A percentile compares a stretch with the other conserved stretches of the same genome.
These are phyloP conservation scores for Sphinx pinastri DNA, from an alignment of 2,888 invertebrate genomes.

Conservation along the genomic window DNA sequence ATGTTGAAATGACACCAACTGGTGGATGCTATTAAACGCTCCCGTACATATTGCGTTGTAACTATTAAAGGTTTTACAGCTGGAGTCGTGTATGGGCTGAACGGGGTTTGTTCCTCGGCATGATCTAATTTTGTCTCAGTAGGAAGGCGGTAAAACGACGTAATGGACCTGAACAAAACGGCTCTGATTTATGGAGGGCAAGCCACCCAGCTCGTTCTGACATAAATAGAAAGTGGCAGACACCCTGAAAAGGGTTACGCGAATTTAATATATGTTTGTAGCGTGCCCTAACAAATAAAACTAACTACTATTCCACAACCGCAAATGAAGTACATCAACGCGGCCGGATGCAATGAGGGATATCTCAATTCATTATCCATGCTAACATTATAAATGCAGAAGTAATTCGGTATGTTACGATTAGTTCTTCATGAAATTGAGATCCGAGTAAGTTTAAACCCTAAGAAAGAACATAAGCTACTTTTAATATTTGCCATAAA, in stretches of 20 bases:
- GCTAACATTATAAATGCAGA: background rate
- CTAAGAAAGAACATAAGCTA: too few species aligned
- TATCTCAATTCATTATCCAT: background rate
- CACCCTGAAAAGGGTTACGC: conserved; percentile 70
- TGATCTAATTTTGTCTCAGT: conserved; percentile 79
- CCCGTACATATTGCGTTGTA: conserved; percentile 54
- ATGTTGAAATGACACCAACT: conserved; percentile 41
- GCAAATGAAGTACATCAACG: conserved; percentile 12
- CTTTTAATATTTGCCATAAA: too few species aligned
- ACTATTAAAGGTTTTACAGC: conserved; percentile 74
- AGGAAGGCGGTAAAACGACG: conserved; percentile 77
- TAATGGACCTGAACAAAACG: conserved; percentile 78
- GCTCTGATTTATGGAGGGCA: conserved; percentile 75
- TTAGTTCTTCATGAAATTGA: too few species aligned
- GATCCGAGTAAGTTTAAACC: too few species aligned
- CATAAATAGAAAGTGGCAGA: conserved; percentile 75
- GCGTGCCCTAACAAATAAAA: conserved; percentile 58
- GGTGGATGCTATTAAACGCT: conserved; percentile 52
- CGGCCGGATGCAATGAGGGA: background rate
- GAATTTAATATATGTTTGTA: conserved; percentile 61
- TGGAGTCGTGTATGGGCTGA: conserved; percentile 67
- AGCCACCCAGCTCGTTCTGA: conserved; percentile 68
- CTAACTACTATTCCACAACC: background rate
- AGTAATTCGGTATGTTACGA: too few species aligned
- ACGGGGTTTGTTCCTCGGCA: conserved; percentile 68